These are phyloP conservation scores for Sinotaia quadrata DNA, from an alignment of 2,888 invertebrate species.

Conservation along the genomic window DNA sequence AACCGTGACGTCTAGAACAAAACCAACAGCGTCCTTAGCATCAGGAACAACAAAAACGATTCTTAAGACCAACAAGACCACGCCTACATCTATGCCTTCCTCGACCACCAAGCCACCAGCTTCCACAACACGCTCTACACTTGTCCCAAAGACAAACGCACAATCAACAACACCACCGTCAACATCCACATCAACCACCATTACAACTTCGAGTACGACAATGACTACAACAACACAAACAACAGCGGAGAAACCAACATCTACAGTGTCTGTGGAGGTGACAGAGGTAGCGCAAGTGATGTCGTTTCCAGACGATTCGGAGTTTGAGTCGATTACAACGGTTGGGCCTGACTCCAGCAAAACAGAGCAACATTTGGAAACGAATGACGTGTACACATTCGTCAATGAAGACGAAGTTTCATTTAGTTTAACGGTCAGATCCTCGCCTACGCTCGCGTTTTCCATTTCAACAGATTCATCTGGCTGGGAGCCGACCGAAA, in stretches of 20 bases:
- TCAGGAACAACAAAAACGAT: neutral
- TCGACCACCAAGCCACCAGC: neutral
- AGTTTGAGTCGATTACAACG: too few species aligned
- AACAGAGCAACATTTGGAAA: too few species aligned
- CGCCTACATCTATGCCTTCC: neutral
- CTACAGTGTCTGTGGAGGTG: neutral
- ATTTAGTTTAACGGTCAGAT: neutral
- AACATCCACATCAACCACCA: conserved; percentile 8
- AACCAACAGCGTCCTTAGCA: neutral
- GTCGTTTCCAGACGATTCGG: neutral
- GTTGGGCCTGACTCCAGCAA: too few species aligned
- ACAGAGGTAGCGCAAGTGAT: neutral
- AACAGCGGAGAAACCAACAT: neutral
- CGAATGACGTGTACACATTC: too few species aligned
- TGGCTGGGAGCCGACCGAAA: neutral
- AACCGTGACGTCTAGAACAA: neutral
- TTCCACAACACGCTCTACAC: neutral
- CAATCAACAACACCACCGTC: conserved; percentile 4
- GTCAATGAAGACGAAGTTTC: too few species aligned
- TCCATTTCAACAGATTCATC: neutral
- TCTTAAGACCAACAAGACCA: neutral
- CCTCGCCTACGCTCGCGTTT: neutral
- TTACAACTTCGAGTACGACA: neutral
- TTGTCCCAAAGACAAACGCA: neutral
- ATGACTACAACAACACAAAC: neutral